Evolutionary conservation across 2,113 vertebrate genomes (phyloP).

Genomic region (Phocoena sinus): DNA sequence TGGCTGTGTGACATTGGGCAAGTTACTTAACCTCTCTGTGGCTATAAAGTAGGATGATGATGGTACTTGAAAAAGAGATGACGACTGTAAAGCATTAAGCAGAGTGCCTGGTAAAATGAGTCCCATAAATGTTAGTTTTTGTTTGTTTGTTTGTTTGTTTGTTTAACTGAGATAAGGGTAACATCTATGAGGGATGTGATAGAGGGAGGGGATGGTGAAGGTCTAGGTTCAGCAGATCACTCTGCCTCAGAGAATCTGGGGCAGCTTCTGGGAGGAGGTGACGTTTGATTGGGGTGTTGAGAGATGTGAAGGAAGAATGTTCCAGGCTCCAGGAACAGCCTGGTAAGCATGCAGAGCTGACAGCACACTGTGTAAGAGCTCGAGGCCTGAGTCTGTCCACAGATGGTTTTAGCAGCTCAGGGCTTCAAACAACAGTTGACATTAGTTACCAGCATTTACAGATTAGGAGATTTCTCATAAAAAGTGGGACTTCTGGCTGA

Average conservation of each 20-base stretch:
- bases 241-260: background rate
- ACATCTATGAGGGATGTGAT: fast-evolving
- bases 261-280: background rate
- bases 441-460: fast-evolving
- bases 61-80: background rate
- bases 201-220: too few relatives aligned
- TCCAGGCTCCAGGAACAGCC: background rate
- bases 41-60: background rate
- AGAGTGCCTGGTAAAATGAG: too few relatives aligned
- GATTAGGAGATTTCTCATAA: background rate
- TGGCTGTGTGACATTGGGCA: background rate
- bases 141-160: background rate
- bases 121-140: background rate
- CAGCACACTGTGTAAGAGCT: fast-evolving
- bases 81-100: too few relatives aligned
- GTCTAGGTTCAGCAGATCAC: background rate
- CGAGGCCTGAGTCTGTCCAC: fast-evolving
- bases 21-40: background rate
- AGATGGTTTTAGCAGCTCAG: background rate
- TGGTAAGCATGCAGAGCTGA: background rate
- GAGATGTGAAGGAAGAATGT: background rate
- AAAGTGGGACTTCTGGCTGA: background rate
- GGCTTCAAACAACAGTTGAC: background rate
- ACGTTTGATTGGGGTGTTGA: background rate
- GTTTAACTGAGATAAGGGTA: background rate